Conservation (phyloP, 2,888 invertebrate genomes). For the Polyommatus iphigenia region DNA sequence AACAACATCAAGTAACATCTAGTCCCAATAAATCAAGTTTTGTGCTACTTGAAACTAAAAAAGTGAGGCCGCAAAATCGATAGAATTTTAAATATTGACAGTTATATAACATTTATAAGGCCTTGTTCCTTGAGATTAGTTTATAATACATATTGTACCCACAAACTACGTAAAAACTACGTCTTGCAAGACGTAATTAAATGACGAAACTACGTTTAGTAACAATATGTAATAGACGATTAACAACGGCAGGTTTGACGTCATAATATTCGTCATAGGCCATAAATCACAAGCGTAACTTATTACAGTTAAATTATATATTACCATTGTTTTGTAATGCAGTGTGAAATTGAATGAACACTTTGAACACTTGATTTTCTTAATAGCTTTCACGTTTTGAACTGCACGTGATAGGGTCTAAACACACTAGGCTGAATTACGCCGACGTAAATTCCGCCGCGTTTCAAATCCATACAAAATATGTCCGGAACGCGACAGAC, state of each 20-base stretch:
- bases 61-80: too few species aligned
- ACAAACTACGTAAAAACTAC: neutral
- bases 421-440: too few species aligned
- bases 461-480: too few species aligned
- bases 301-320: neutral
- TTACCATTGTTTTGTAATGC: neutral
- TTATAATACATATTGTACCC: neutral
- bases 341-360: neutral
- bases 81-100: too few species aligned
- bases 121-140: neutral
- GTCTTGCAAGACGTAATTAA: neutral
- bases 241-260: neutral
- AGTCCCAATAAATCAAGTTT: too few species aligned
- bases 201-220: neutral
- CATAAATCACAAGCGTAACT: neutral
- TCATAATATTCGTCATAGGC: neutral
- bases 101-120: neutral
- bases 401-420: neutral
- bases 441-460: too few species aligned
- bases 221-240: neutral
- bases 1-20: too few species aligned
- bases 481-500: too few species aligned
- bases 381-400: neutral
- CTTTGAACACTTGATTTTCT: too few species aligned
- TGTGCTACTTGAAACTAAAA: too few species aligned